A percentile compares a stretch with the other conserved stretches of the same genome.
phyloP scores from a whole-genome alignment of 2,888 invertebrate species.

The Augiades crinisus region DNA sequence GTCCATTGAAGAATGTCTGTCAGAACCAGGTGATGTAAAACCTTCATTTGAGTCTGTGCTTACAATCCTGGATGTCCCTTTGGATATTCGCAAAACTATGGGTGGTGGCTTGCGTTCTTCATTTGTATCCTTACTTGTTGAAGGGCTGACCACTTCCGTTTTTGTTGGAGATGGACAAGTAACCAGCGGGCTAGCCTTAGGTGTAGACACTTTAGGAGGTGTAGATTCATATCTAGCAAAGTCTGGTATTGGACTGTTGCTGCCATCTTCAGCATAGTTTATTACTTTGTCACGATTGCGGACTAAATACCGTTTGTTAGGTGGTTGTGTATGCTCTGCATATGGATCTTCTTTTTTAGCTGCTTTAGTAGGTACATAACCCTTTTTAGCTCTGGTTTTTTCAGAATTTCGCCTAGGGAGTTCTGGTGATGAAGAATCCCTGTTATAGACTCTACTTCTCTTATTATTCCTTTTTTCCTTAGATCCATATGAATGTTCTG shows the following conservation, averaged over 20 bases:
- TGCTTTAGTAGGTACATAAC: constrained; percentile 65
- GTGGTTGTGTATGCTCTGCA: constrained; percentile 66
- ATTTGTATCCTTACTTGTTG: constrained; percentile 70
- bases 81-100: constrained; percentile 93
- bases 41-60: constrained; percentile 85
- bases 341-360: constrained; percentile 67
- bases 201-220: constrained; percentile 60
- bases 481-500: constrained; percentile 66
- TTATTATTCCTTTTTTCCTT: constrained; percentile 67
- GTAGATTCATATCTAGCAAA: constrained; percentile 62
- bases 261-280: constrained; percentile 84
- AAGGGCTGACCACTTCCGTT: constrained; percentile 66
- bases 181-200: constrained; percentile 69
- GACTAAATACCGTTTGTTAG: constrained; percentile 75
- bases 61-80: constrained; percentile 85
- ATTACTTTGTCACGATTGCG: constrained; percentile 82
- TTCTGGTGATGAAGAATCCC: constrained; percentile 75
- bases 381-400: constrained; percentile 65
- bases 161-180: constrained; percentile 63
- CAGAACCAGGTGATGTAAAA: constrained; percentile 77
- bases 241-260: constrained; percentile 76
- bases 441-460: constrained; percentile 59
- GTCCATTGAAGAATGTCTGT: constrained; percentile 74
- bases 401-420: constrained; percentile 69
- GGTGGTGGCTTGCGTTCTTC: constrained; percentile 86